Evolutionary conservation across 2,113 vertebrate species (phyloP).

Genomic region (Stomatorhinus ivindoensis): DNA sequence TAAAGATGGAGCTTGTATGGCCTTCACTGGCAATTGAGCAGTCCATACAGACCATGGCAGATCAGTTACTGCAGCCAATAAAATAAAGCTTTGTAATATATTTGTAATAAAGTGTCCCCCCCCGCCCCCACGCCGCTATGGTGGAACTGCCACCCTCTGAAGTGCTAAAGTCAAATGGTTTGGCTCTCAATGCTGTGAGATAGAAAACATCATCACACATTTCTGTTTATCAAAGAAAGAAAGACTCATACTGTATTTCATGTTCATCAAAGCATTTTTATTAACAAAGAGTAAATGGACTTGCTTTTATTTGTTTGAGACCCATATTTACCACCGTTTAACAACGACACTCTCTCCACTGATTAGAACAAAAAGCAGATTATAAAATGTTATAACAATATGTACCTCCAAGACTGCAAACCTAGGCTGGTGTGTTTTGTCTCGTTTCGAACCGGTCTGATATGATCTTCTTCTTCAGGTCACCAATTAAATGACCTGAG

Average conservation of each 20-base stretch:
- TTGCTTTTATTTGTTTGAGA: neutral
- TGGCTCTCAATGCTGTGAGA: neutral
- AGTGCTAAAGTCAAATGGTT: neutral
- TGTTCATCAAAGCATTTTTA: neutral
- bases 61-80: neutral
- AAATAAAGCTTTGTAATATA: neutral
- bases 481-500: neutral
- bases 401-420: neutral
- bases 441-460: neutral
- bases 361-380: neutral
- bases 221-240: neutral
- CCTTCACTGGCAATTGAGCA: neutral
- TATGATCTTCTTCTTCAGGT: conserved; percentile 4
- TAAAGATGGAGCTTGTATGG: neutral
- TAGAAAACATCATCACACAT: neutral
- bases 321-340: neutral
- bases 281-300: neutral
- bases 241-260: neutral
- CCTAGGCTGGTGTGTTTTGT: neutral
- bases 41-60: neutral
- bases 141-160: neutral
- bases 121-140: neutral
- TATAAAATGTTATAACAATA: too few species aligned
- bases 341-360: neutral
- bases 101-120: too few species aligned